Evolutionary conservation across 2,797 vertebrate species (phyloP), one percentile per base, ranked within the genome.

Genomic region (Anguilla anguilla): DNA sequence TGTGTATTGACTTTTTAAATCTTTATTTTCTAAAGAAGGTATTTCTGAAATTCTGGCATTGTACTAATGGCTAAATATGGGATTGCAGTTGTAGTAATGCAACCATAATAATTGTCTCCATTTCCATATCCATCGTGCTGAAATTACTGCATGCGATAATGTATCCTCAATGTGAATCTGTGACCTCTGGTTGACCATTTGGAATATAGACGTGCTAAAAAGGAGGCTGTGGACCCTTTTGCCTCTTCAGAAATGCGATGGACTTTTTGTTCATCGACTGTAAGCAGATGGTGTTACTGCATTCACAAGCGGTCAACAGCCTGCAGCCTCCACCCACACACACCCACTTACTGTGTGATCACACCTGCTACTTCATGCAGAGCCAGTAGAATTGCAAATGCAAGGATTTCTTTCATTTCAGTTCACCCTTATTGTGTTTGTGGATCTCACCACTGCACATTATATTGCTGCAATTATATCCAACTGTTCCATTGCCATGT

Each of bases 221-320:
- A 15, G 74, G 0, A 15, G 13, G 74, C 31, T 39, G 74, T 19
- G 35, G 74, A 77, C 19, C 28, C 25, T 43, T 46, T 17, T 77
- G 74, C 74, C 74, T 43, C 19, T 77, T 77, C 74, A 77, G 39
- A 77, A 19, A 43, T 15, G 69, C 15, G 39, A 43, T 39, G 15
- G 39, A 77, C 74, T 4, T 77, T 43, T n/a, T 15, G 35, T 39
- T 74, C 28, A 19, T 35, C 39, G 2, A 15, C 6, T 43, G 11
- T 77, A 35, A 17, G 35, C 74, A 77, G 74, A 77, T 77, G 74
- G 74, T 77, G 31, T 72, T 39, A 43, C 74, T 77, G 74, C 74
- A 43, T 77, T 77, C 39, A 43, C 74, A 19, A 77, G 35, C 17
- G 74, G 11, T 4, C 13, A 35, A 35, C 3, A n/a, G 39, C 69